Base-by-base conservation (phyloP, 2,113 vertebrate genomes). In the Chaetodon auriga region DNA sequence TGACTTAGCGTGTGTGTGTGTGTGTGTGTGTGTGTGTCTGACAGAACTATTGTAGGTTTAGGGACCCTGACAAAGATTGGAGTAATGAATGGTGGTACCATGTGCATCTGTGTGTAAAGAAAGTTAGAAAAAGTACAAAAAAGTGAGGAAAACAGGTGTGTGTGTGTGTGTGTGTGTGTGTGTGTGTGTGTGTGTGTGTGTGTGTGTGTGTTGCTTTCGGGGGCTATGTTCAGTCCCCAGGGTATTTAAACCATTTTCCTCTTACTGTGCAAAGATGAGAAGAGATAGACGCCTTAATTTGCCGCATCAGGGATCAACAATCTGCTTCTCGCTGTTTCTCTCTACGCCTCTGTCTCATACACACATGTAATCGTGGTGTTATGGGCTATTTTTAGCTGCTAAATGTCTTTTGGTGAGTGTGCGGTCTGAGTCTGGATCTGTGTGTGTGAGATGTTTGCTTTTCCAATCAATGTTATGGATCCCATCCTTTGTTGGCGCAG, bases 401-500 rank as follows among this genome's bases (percentile, higher is more conserved):
- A 79, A 70, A 68, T 79, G 80, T 84, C 30, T 61, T 86, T 70
- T 61, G 53, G 80, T 64, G 81, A 73, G 57, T 88, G 62, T 84
- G 78, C 75, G n/a, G 65, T 75, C n/a, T 86, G 45, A 48, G 54
- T 79, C 57, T 73, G 19, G 5, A 18, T 49, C 13, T 53, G 12
- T 76, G 70, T 69, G 84, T 68, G 86, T 78, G 53, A 23, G 43
- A 57, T 57, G 78, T 81, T 90, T 88, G 78, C 81, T 70, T 38
- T 81, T 46, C 45, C 7, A 55, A 91, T 94, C 92, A 90, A 91
- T 95, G 78, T 82, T 91, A 90, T 86, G 48, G 81, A 90, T 92
- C 77, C 57, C 46, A 60, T 82, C 81, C 71, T 90, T 88, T 91
- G 87, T 90, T 76, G 55, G 58, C 9, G 43, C 87, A 91, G 90